Evolutionary conservation across 2,888 invertebrate species (phyloP).

Genomic region (Ophion costatus): DNA sequence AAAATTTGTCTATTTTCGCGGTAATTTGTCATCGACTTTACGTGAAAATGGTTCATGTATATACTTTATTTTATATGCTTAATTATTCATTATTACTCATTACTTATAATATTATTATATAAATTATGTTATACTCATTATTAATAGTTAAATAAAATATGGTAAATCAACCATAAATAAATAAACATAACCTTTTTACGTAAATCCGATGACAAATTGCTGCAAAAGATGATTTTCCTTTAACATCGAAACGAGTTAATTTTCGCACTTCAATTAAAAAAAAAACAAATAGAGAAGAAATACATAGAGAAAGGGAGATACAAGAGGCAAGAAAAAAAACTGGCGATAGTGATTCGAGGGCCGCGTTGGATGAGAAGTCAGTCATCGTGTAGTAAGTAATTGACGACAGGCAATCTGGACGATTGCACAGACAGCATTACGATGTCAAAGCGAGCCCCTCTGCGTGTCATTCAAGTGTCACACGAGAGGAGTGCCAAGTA

Average conservation of each 20-base stretch:
- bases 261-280: neutral
- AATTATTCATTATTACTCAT: no score
- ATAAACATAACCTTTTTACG: no score
- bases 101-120: no score
- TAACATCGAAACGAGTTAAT: neutral
- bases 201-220: no score
- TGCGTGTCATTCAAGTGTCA: constrained; percentile 81
- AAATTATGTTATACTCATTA: no score
- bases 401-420: constrained; percentile 73
- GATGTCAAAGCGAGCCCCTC: constrained; percentile 78
- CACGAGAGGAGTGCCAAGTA: constrained; percentile 62
- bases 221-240: no score
- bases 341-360: neutral
- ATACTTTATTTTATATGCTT: no score
- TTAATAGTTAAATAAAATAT: no score
- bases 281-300: neutral
- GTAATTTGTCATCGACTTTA: no score
- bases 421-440: constrained; percentile 74
- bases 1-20: no score
- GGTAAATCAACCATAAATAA: no score
- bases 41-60: no score
- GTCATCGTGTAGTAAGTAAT: constrained; percentile 74
- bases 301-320: neutral
- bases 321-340: neutral
- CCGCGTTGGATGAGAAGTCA: constrained; percentile 25